Evolutionary conservation across 1,140 invertebrate genomes (phyloP).

Genomic region (Listronotus oregonensis): DNA sequence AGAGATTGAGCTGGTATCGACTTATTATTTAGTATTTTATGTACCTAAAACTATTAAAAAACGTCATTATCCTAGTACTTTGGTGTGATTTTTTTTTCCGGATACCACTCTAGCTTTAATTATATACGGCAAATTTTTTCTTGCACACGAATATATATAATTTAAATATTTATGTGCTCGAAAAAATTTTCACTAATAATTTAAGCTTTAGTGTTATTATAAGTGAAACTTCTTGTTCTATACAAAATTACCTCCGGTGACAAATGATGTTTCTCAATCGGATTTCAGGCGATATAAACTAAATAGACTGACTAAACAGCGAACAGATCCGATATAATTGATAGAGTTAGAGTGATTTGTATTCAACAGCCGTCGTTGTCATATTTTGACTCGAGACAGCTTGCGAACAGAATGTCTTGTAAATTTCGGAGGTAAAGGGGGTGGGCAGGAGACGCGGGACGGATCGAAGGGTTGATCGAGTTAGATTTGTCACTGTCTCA

Average conservation of each 20-base stretch:
- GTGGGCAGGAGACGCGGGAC: not conserved
- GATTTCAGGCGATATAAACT: constrained; percentile 20
- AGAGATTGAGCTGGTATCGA: too few relatives aligned
- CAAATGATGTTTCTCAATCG: constrained; percentile 22
- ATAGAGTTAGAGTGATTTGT: constrained; percentile 34
- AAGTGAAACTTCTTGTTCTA: too few relatives aligned
- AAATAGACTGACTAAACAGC: constrained; percentile 28
- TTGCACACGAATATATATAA: too few relatives aligned
- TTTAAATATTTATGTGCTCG: too few relatives aligned
- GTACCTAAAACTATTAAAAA: too few relatives aligned
- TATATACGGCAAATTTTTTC: too few relatives aligned
- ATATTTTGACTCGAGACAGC: constrained; percentile 33
- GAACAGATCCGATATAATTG: constrained; percentile 33
- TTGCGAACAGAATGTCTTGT: constrained; percentile 31
- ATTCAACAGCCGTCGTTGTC: constrained; percentile 32
- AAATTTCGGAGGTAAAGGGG: constrained; percentile 27
- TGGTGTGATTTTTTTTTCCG: too few relatives aligned
- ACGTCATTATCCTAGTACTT: too few relatives aligned
- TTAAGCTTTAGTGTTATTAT: too few relatives aligned
- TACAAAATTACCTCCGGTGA: not conserved
- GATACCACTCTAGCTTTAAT: too few relatives aligned
- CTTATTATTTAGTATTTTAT: too few relatives aligned
- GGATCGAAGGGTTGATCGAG: constrained; percentile 30
- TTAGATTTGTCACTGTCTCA: constrained; percentile 35
- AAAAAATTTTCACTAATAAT: too few relatives aligned